Evolutionary conservation across 2,113 vertebrate species (phyloP), one percentile per base, ranked within the genome.

Genomic region (Bucco capensis): DNA sequence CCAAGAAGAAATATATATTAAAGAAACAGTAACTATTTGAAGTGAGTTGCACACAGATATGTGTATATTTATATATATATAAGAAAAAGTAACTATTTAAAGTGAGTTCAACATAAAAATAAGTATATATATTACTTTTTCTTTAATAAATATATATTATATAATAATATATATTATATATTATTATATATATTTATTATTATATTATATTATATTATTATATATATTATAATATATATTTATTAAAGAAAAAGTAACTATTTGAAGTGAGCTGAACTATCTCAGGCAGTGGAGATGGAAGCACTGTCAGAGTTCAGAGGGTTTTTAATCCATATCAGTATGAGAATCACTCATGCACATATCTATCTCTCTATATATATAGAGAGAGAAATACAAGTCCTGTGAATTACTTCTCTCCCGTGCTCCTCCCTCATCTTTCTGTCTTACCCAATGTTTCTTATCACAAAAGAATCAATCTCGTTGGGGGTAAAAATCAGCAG

Each of bases 361-460:
- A 4, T n/a, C n/a, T n/a, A n/a, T n/a, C n/a, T n/a, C n/a, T n/a
- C n/a, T n/a, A n/a, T n/a, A n/a, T n/a, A n/a, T n/a, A n/a, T n/a
- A n/a, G 12, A 21, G 0, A 35, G 9, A 33, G 22, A 25, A 19
- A 14, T 14, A 24, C 0, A 22, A 0, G 2, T 0, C 2, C 49
- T 37, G 5, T 2, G 14, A 76, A 82, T 70, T 8, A 9, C 23
- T 57, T 62, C 69, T 69, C 54, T 54, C 28, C 25, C 54, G 67
- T 19, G 9, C 42, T 71, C 3, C 44, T 44, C 90, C 89, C 87
- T 94, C 82, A 19, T 90, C 71, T 93, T 82, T 90, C 58, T 67
- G 21, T 77, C 79, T 88, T 73, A 91, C 91, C 88, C 96, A 96
- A 93, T 83, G 86, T 67, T 97, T 94, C 96, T 92, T 96, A 92